Conservation (phyloP, 37 sponge, comb jelly and placozoan species). For the Diacarnus erythraeanus region DNA sequence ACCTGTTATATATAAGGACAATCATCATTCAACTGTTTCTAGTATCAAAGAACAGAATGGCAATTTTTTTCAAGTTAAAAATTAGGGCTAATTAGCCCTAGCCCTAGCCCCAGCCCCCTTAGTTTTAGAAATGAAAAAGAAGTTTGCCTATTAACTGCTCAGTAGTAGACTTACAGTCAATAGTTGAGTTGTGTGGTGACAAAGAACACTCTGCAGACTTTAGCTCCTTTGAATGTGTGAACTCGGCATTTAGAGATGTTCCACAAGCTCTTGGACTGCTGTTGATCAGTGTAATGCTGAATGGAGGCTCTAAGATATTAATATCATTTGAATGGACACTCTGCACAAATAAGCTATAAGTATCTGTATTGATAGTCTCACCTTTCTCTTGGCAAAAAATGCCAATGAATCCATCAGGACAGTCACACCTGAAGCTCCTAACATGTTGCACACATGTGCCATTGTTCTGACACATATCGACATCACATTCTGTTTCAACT, state of each 20-base stretch:
- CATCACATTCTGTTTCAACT: constrained; percentile 35
- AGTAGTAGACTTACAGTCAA: neutral
- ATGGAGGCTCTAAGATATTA: neutral
- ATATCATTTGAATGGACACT: neutral
- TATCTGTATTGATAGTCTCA: too few species aligned
- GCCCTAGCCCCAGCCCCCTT: too few species aligned
- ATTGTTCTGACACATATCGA: constrained; percentile 47
- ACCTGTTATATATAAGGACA: neutral
- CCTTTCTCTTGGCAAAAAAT: constrained; percentile 42
- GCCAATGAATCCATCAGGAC: constrained; percentile 34
- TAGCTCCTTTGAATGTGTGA: neutral
- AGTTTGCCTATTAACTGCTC: too few species aligned
- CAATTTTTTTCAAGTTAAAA: too few species aligned
- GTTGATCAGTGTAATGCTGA: neutral
- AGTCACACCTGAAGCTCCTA: constrained; percentile 15
- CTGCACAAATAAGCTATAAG: neutral
- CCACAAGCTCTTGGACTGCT: neutral
- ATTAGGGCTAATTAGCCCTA: too few species aligned
- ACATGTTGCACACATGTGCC: constrained; percentile 44
- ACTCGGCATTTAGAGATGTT: neutral
- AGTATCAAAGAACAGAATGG: neutral
- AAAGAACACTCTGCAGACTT: neutral
- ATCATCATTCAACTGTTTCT: neutral
- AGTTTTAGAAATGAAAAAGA: too few species aligned
- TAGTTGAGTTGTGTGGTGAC: neutral